These are phyloP conservation scores for Eulemur mongoz DNA, from an alignment of 2,797 vertebrate species.

Conservation along the genomic window DNA sequence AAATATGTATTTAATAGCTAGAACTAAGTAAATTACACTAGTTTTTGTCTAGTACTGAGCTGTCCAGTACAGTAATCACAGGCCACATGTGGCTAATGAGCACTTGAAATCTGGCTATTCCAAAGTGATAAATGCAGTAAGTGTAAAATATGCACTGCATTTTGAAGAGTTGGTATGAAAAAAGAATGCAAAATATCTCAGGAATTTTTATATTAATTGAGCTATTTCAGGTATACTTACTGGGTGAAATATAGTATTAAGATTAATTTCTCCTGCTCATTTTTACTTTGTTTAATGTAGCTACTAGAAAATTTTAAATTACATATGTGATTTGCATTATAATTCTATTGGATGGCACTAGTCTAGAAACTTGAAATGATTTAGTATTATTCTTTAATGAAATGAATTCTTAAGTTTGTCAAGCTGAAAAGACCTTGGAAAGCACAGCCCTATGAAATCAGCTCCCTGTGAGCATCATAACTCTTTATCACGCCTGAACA, in stretches of 20 bases:
- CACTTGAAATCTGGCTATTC: not conserved
- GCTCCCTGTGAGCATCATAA: constrained; percentile 48
- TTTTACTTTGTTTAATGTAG: not conserved
- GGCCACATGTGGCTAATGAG: not conserved
- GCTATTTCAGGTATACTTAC: not conserved
- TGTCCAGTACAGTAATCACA: not conserved
- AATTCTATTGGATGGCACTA: not conserved
- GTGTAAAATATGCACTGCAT: not conserved
- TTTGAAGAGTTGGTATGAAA: not conserved
- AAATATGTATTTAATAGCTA: not conserved
- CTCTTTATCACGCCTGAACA: constrained; percentile 26
- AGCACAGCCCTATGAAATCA: not conserved
- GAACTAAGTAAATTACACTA: not conserved
- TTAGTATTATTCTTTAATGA: constrained; percentile 20
- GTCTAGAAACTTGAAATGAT: not conserved
- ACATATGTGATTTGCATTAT: not conserved
- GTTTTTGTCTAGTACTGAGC: not conserved
- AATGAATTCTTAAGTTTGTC: constrained; percentile 3
- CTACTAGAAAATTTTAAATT: constrained; percentile 26
- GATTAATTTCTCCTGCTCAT: not conserved
- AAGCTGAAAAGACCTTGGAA: not conserved
- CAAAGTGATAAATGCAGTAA: not conserved
- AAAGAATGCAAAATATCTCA: constrained; percentile 35
- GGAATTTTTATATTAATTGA: not conserved
- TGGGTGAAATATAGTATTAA: not conserved